These are phyloP conservation scores for Phoxinus phoxinus DNA, from an alignment of 2,113 vertebrate genomes.

Conservation along the genomic window DNA sequence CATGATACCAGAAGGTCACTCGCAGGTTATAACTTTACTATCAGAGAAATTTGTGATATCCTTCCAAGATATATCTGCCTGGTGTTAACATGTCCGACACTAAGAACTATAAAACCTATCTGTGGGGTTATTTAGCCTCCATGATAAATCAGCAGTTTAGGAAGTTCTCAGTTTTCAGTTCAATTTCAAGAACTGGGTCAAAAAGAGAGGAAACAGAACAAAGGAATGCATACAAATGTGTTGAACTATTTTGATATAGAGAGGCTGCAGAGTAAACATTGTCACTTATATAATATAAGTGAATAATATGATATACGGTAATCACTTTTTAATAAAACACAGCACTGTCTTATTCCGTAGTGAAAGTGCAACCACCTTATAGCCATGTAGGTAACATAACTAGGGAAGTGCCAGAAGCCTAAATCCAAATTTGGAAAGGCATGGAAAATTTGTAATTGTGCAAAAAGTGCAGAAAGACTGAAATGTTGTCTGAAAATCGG, in stretches of 20 bases:
- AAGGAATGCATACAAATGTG: neutral
- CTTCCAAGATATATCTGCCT: conserved; percentile 15
- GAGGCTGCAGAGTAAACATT: neutral
- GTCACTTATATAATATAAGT: neutral
- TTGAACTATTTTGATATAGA: neutral
- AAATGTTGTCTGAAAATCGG: too few relatives aligned
- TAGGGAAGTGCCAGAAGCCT: too few relatives aligned
- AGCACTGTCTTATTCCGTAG: neutral
- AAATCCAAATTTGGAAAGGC: too few relatives aligned
- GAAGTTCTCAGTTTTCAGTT: neutral
- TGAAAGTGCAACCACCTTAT: neutral
- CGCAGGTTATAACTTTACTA: conserved; percentile 31
- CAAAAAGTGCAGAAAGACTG: too few relatives aligned
- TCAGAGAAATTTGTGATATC: conserved; percentile 13
- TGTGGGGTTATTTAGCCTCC: conserved; percentile 2
- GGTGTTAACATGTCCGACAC: neutral
- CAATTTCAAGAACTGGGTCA: neutral
- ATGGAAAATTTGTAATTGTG: too few relatives aligned
- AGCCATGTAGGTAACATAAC: too few relatives aligned
- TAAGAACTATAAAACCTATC: neutral
- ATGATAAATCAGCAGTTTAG: conserved; percentile 5
- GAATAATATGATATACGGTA: too few relatives aligned
- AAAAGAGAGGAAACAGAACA: neutral
- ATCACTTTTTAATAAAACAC: too few relatives aligned
- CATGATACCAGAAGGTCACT: conserved; percentile 14